Conservation (phyloP, 2,888 invertebrate genomes). For the Leptopilina myrica region DNA sequence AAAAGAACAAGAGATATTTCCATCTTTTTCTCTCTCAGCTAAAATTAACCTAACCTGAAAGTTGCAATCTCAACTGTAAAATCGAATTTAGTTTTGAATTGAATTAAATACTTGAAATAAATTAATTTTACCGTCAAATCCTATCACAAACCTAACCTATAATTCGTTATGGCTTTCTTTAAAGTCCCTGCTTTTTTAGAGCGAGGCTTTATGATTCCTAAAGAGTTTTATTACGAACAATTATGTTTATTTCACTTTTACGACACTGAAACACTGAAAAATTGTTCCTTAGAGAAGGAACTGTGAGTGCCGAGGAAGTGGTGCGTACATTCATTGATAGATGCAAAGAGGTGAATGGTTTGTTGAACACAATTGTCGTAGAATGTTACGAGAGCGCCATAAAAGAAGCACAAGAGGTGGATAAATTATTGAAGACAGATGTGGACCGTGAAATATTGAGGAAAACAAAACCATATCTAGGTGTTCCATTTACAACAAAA, state of each 20-base stretch:
- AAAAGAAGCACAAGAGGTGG: slow-evolving; percentile 86
- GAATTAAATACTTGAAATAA: no score
- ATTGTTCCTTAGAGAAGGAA: slow-evolving; percentile 70
- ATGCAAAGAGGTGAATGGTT: slow-evolving; percentile 85
- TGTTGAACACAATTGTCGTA: slow-evolving; percentile 90
- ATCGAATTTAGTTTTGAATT: no score
- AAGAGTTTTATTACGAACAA: neutral
- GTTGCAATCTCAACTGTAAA: no score
- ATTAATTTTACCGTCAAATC: no score
- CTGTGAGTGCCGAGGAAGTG: slow-evolving; percentile 83
- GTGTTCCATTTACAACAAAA: slow-evolving; percentile 95
- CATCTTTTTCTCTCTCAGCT: no score
- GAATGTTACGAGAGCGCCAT: slow-evolving; percentile 88
- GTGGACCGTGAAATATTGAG: slow-evolving; percentile 81
- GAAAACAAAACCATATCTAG: slow-evolving; percentile 87
- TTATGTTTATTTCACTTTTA: slow-evolving; percentile 1
- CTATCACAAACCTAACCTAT: no score
- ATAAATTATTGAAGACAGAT: slow-evolving; percentile 81
- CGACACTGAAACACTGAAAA: slow-evolving; percentile 18
- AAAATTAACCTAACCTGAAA: no score
- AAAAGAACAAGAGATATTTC: no score
- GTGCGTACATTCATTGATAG: slow-evolving; percentile 87
- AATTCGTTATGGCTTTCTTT: no score
- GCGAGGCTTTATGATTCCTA: no score
- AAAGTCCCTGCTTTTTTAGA: no score